Percentiles rank a stretch among this genome's conserved stretches.
These are phyloP conservation scores for Acromyrmex heyeri DNA, from an alignment of 1,140 invertebrate species.

Conservation along the genomic window DNA sequence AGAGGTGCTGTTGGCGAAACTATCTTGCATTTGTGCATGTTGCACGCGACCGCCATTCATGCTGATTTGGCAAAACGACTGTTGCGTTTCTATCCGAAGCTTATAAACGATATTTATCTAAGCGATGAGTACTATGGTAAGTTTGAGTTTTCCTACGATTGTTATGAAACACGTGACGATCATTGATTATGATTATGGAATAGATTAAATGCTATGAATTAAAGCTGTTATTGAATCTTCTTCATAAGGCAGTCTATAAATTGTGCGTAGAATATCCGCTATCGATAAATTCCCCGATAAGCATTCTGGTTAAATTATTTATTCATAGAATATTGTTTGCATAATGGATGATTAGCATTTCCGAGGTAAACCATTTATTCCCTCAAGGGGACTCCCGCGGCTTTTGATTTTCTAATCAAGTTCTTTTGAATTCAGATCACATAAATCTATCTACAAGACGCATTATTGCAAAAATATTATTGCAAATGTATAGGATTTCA, in stretches of 20 bases:
- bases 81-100: slow-evolving; percentile 96
- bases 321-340: slow-evolving; percentile 33
- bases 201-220: background rate
- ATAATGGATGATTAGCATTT: slow-evolving; percentile 41
- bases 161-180: background rate
- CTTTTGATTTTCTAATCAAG: slow-evolving; percentile 20
- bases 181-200: background rate
- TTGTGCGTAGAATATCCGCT: background rate
- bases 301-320: background rate
- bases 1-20: slow-evolving; percentile 98
- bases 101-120: slow-evolving; percentile 98
- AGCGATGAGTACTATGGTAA: slow-evolving; percentile 98
- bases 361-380: slow-evolving; percentile 31
- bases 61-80: slow-evolving; percentile 97
- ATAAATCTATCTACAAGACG: background rate
- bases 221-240: slow-evolving; percentile 2
- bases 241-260: background rate
- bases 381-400: background rate
- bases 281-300: slow-evolving; percentile 26
- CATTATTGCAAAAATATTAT: background rate
- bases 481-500: background rate
- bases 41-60: slow-evolving; percentile 96
- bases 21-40: slow-evolving; percentile 96
- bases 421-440: slow-evolving; percentile 8
- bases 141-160: background rate